Evolutionary conservation across 2,888 invertebrate genomes (phyloP).

Genomic region (Oeneis ivallda): DNA sequence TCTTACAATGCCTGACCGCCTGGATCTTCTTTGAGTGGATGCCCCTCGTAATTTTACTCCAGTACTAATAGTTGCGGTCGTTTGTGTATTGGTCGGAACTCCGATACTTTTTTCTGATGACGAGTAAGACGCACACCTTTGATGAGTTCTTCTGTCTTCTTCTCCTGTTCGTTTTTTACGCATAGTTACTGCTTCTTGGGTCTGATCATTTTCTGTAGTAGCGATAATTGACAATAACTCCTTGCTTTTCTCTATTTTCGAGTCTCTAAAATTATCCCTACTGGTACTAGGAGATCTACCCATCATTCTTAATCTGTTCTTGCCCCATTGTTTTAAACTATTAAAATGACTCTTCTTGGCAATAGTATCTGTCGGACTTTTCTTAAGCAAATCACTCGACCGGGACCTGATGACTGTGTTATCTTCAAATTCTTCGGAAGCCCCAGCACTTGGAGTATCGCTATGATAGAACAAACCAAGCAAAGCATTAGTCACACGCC

Average conservation of each 20-base stretch:
- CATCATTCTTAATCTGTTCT: constrained; percentile 88
- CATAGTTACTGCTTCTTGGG: constrained; percentile 85
- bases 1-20: constrained; percentile 84
- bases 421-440: constrained; percentile 78
- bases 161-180: constrained; percentile 82
- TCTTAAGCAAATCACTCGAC: constrained; percentile 89
- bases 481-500: constrained; percentile 83
- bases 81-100: constrained; percentile 76
- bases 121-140: constrained; percentile 90
- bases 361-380: constrained; percentile 82
- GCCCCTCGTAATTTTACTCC: constrained; percentile 90
- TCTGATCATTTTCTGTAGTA: constrained; percentile 80
- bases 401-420: constrained; percentile 84
- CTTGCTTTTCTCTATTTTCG: constrained; percentile 67
- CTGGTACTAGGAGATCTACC: constrained; percentile 83
- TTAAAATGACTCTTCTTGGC: constrained; percentile 86
- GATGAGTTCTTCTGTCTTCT: constrained; percentile 86
- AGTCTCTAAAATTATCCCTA: constrained; percentile 75
- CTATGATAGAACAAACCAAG: constrained; percentile 82
- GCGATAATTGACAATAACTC: constrained; percentile 68
- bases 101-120: constrained; percentile 88
- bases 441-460: constrained; percentile 78
- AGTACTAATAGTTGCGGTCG: constrained; percentile 80
- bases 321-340: constrained; percentile 92
- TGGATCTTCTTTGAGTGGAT: constrained; percentile 86